Evolutionary conservation across 2,888 invertebrate genomes (phyloP).

Genomic region (Leuctra nigra): DNA sequence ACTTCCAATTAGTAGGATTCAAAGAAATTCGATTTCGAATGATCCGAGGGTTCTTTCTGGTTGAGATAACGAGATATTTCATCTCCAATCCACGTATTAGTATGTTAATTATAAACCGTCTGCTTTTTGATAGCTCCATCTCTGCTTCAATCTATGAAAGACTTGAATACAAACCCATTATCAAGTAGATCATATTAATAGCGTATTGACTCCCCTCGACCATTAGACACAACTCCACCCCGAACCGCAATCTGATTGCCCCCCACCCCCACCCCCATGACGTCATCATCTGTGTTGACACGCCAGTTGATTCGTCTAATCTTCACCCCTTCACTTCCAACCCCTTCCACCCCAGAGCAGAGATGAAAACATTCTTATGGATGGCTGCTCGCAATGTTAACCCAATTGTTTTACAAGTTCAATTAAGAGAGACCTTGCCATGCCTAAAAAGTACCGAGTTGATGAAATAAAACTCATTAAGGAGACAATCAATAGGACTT

Average conservation of each 20-base stretch:
- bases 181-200: too few relatives aligned
- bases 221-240: too few relatives aligned
- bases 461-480: slow-evolving; percentile 18
- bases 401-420: slow-evolving; percentile 13
- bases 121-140: too few relatives aligned
- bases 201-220: too few relatives aligned
- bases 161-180: too few relatives aligned
- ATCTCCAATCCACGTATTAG: too few relatives aligned
- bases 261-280: neutral
- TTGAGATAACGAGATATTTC: too few relatives aligned
- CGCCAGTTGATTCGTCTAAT: neutral
- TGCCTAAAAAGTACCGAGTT: neutral
- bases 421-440: slow-evolving; percentile 5
- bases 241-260: neutral
- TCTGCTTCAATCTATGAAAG: too few relatives aligned
- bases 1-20: too few relatives aligned
- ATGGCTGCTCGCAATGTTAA: neutral
- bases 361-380: neutral
- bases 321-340: slow-evolving; percentile 1
- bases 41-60: too few relatives aligned
- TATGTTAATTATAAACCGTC: too few relatives aligned
- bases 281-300: slow-evolving; percentile 17
- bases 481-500: slow-evolving; percentile 15
- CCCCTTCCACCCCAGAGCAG: neutral
- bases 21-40: too few relatives aligned